Base-by-base conservation (phyloP, 2,113 vertebrate genomes). In the Geococcyx californianus region DNA sequence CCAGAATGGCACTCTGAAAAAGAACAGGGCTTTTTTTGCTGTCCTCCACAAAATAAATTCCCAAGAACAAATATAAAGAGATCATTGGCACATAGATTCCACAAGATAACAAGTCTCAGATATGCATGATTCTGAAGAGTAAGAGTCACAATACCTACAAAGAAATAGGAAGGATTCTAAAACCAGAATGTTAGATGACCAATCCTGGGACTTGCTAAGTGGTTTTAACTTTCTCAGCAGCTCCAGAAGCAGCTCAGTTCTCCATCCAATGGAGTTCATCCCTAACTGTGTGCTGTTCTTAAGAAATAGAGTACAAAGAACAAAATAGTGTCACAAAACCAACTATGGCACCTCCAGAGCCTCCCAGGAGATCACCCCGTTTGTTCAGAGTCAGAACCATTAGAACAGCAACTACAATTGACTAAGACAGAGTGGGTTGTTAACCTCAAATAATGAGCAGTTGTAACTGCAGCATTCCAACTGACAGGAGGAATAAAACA, bases 381-480 rank as follows among this genome's bases (percentile, higher is more conserved):
- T 82, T 87, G 58, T 47, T 96, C 87, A 60, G 89, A 69, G 24
- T 26, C 74, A 85, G 87, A 89, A 87, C 68, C 38, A 19, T 77
- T 76, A 77, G 49, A 91, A 92, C 19, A 95, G 59, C 72, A 91
- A 72, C 74, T 33, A 89, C 89, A 88, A 73, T 14, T 68, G 67
- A 90, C 59, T 93, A 90, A 67, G 85, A 81, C 64, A 84, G 80
- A 96, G 66, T 74, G 56, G 81, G 89, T 52, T 89, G 87, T 45
- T 87, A 91, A 49, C 84, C 80, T 96, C 87, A 62, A 83, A 51
- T 55, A 90, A 76, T 0, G 7, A 95, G 51, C 64, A 87, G 49
- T 31, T 79, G 13, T 40, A 84, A 52, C 60, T 36, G 31, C 55
- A 59, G 81, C 14, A 1, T 14, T 87, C 68, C 51, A 6, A 5